Conservation (phyloP, 2,888 invertebrate genomes). For the Ormyrus rosae region DNA sequence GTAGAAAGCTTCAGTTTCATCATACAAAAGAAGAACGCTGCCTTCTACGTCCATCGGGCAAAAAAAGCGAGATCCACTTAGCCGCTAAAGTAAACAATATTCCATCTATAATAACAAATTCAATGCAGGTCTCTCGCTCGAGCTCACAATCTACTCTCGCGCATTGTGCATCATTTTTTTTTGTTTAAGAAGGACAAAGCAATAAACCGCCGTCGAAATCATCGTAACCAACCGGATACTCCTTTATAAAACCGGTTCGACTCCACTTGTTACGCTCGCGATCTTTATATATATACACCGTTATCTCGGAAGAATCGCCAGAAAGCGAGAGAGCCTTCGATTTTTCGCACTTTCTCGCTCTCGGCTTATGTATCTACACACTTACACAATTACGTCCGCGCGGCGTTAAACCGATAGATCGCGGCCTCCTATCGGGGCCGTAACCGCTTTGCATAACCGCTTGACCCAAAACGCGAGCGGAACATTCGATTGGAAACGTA, state of each 20-base stretch:
- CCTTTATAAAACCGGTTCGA: conserved; percentile 11
- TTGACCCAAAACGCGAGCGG: conserved; percentile 38
- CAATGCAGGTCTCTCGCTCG: too few species aligned
- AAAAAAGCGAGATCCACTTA: too few species aligned
- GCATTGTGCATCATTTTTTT: not conserved
- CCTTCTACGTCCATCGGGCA: too few species aligned
- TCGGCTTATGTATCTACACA: not conserved
- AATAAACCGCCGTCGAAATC: conserved; percentile 12
- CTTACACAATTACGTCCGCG: not conserved
- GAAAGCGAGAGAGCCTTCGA: conserved; percentile 5
- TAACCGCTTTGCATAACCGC: conserved; percentile 41
- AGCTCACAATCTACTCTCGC: too few species aligned
- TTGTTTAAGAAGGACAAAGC: conserved; percentile 25
- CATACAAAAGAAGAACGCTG: not conserved
- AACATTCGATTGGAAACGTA: not conserved
- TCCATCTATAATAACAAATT: too few species aligned
- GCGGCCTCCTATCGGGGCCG: not conserved
- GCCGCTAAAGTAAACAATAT: too few species aligned
- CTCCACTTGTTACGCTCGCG: conserved; percentile 12
- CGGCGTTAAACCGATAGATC: too few species aligned
- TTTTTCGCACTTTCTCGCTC: conserved; percentile 20
- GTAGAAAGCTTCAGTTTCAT: not conserved
- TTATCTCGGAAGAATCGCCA: too few species aligned
- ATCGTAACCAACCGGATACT: conserved; percentile 35
- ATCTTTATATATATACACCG: not conserved